Percentiles rank a stretch among this genome's conserved stretches.
phyloP scores from a whole-genome alignment of 92 coral and sea anemone species.

The Hydrozoanthus gracilis region DNA sequence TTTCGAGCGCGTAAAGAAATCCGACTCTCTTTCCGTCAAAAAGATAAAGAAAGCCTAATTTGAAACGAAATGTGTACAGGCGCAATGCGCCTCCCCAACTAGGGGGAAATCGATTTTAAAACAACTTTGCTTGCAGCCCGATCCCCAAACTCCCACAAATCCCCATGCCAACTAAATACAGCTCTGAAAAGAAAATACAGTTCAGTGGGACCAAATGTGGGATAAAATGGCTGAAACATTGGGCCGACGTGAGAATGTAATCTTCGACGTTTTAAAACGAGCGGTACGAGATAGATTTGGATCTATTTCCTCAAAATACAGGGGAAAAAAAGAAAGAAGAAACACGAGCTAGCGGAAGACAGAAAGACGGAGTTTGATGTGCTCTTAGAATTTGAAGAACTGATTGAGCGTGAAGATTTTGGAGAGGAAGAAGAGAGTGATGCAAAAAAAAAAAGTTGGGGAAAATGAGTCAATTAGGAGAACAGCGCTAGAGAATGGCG shows the following conservation, averaged over 20 bases:
- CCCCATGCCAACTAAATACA: no score
- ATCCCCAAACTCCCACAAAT: no score
- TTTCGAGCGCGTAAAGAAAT: no score
- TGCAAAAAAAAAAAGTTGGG: conserved; percentile 21
- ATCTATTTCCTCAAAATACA: conserved; percentile 4
- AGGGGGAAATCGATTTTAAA: no score
- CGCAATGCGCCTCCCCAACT: no score
- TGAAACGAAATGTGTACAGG: no score
- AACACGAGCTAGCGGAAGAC: conserved; percentile 21
- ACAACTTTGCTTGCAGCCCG: no score
- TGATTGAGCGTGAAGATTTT: conserved; percentile 22
- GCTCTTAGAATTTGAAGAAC: conserved; percentile 19
- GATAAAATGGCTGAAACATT: background rate
- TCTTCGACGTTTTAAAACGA: conserved; percentile 11
- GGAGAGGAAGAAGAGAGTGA: conserved; percentile 27
- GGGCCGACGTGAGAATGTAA: background rate
- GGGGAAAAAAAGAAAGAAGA: conserved; percentile 9
- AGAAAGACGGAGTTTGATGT: conserved; percentile 47
- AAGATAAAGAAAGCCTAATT: no score
- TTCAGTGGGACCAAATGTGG: background rate
- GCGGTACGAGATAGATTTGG: conserved; percentile 33
- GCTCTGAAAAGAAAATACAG: conserved; percentile 14
- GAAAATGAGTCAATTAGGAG: conserved; percentile 26
- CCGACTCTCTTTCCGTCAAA: no score
- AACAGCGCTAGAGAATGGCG: conserved; percentile 29